Evolutionary conservation across 2,797 vertebrate genomes (phyloP).

Genomic region (Characodon lateralis): DNA sequence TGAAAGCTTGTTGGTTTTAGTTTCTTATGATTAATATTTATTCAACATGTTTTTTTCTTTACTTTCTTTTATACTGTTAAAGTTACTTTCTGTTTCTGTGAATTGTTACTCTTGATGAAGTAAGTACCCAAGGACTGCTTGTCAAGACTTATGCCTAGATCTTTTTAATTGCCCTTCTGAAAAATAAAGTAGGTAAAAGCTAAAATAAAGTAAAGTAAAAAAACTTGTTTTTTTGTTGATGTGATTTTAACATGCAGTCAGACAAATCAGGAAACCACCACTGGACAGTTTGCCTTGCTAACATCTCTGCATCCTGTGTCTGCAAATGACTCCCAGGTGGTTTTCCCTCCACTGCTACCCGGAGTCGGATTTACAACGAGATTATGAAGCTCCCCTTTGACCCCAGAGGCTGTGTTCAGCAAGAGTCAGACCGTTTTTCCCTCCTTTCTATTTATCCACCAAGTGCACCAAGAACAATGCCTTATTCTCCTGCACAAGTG

Average conservation of each 20-base stretch:
- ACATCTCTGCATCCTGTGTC: conserved; percentile 52
- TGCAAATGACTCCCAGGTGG: conserved; percentile 70
- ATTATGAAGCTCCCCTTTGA: conserved; percentile 76
- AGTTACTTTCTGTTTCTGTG: background rate
- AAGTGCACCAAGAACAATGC: conserved; percentile 86
- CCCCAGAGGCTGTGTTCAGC: conserved; percentile 61
- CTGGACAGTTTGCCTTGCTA: conserved; percentile 47
- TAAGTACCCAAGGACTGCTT: too few relatives aligned
- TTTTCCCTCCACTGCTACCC: conserved; percentile 45
- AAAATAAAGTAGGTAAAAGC: background rate
- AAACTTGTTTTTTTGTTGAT: conserved; percentile 28
- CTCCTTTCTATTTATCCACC: conserved; percentile 55
- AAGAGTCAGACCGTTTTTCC: conserved; percentile 64
- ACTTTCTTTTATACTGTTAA: background rate
- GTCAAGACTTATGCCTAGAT: background rate
- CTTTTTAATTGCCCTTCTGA: background rate
- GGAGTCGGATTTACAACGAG: conserved; percentile 71
- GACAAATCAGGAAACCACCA: conserved; percentile 51
- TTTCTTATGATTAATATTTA: background rate
- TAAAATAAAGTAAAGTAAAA: background rate
- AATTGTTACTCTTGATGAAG: background rate
- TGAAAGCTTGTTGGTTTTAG: background rate
- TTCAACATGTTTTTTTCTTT: too few relatives aligned
- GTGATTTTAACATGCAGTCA: conserved; percentile 34
- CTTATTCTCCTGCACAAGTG: conserved; percentile 86